Conservation (phyloP, 2,113 vertebrate genomes). For the Formicarius rufipectus region DNA sequence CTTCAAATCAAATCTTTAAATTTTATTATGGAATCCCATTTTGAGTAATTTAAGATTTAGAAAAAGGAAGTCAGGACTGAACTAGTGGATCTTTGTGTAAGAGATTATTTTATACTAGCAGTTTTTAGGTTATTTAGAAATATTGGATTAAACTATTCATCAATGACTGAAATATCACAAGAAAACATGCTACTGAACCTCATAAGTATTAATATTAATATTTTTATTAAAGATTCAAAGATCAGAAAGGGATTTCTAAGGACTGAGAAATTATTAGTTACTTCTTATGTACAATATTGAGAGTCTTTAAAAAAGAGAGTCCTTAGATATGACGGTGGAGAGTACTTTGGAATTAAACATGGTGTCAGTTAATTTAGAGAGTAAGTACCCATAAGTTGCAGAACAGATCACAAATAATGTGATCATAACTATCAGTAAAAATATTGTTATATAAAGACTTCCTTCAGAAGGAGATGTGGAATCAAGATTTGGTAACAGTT, state of each 20-base stretch:
- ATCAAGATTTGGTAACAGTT: neutral
- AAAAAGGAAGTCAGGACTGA: neutral
- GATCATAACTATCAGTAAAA: neutral
- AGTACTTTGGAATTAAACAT: neutral
- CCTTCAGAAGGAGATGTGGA: neutral
- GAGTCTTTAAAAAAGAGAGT: neutral
- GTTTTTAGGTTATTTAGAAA: neutral
- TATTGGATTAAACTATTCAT: neutral
- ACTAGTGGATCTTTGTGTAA: neutral
- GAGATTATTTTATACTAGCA: neutral
- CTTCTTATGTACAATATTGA: neutral
- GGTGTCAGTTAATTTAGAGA: neutral
- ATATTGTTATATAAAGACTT: neutral
- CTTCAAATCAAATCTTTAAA: neutral
- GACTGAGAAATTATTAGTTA: neutral
- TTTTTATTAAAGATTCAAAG: neutral
- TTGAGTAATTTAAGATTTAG: neutral
- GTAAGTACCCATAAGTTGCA: neutral
- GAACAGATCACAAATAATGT: neutral
- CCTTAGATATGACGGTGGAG: neutral
- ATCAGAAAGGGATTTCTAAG: neutral
- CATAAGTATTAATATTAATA: neutral
- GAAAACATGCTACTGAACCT: neutral
- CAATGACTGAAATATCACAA: neutral
- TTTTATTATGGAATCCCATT: neutral